Base-by-base conservation (phyloP, 2,888 invertebrate genomes). In the Disparrhopalites patrizii region DNA sequence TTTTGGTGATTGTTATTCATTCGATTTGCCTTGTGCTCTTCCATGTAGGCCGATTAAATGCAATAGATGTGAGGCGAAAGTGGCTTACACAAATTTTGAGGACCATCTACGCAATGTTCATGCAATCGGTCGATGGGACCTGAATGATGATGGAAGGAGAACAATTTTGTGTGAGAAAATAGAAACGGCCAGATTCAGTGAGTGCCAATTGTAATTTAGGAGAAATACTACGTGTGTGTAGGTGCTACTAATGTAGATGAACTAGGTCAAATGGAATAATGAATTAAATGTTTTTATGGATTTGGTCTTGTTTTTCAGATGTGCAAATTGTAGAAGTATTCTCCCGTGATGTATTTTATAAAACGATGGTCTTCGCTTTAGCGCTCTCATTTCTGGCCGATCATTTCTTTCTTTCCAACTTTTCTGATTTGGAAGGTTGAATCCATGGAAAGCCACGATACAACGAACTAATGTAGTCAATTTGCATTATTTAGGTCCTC, bases 31-130 rank as follows among this genome's bases (percentile, higher is more conserved):
- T 47, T 47, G 13, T 13, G 10, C 18, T 61, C 68, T 30, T 8
- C 43, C 57, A 51, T 65, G 7, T 43, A 73, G 73, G 47, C 73
- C 73, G 0, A 20, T 73, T 27, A 71, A 69, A 56, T 73, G 73
- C 38, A 56, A 36, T 40, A 28, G 58, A n/a, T 73, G 73, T 36
- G 30, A 23, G 20, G 30, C 33, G 1, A 68, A 61, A 58, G 60
- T 73, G 5, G 33, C 68, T 1, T 73, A 67, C 38, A 54, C 64
- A 28, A 65, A 71, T 20, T 68, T 69, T 62, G 73, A 71, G 20
- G 43, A 47, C 5, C 73, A 73, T 51, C 62, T 73, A 57, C 23
- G 43, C 1, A 30, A 8, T 3, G 28, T 52, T 18, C 73, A 73
- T 43, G 54, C 58, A 0, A 65, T 73, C 25, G 57, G 68, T 3